Percentiles rank a stretch among this genome's conserved stretches.
Conservation (phyloP, 2,113 vertebrate genomes). For the Ciconia maguari region DNA sequence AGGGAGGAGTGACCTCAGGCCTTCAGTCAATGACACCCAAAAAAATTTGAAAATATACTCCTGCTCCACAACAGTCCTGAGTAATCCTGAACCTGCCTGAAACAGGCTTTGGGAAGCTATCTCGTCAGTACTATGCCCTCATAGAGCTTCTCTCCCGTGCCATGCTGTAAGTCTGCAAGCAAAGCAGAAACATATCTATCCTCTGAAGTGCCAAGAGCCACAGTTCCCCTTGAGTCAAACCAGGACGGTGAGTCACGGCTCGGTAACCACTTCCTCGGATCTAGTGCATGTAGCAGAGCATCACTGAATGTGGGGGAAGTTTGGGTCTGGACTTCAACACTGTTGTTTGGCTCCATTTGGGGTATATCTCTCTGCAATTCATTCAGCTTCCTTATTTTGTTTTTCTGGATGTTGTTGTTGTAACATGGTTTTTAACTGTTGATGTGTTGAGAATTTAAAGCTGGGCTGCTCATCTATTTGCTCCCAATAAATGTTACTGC, state of each 20-base stretch:
- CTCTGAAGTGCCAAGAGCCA: neutral
- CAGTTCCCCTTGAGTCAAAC: neutral
- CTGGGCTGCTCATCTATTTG: neutral
- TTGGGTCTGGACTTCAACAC: neutral
- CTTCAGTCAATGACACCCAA: neutral
- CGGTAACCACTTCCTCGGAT: neutral
- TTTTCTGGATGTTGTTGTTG: neutral
- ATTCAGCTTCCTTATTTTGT: constrained; percentile 35
- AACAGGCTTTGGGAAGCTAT: neutral
- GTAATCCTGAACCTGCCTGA: neutral
- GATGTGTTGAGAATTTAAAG: constrained; percentile 16
- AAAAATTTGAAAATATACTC: neutral
- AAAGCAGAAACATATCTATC: neutral
- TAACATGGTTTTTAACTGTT: neutral
- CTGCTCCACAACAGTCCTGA: neutral
- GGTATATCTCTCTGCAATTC: constrained; percentile 1
- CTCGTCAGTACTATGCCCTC: neutral
- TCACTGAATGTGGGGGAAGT: neutral
- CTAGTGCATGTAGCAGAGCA: neutral
- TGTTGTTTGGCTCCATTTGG: neutral
- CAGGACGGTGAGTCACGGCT: neutral
- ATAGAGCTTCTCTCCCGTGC: neutral
- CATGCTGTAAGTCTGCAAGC: neutral
- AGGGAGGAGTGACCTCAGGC: neutral
- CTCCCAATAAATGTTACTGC: neutral